phyloP scores from a whole-genome alignment of 1,140 invertebrate species.

The Rhopalosiphum maidis region DNA sequence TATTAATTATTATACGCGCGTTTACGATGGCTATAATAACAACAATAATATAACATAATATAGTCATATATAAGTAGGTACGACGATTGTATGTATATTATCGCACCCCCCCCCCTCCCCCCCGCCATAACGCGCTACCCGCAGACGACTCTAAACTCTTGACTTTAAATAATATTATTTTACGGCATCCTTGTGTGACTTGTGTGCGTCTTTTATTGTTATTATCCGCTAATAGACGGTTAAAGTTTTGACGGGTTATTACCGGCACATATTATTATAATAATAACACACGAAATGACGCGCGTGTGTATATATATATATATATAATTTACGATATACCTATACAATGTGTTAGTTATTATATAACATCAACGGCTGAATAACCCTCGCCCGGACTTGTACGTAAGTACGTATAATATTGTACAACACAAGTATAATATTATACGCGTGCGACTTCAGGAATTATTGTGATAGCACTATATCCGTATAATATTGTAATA shows the following conservation, averaged over 20 bases:
- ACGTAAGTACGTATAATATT: background rate
- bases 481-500: too few relatives aligned
- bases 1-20: background rate
- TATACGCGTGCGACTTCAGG: background rate
- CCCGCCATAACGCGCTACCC: background rate
- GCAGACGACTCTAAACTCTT: background rate
- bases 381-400: background rate
- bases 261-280: background rate
- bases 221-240: conserved; percentile 16
- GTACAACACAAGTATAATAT: background rate
- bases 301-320: background rate
- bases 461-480: background rate
- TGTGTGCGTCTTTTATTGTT: background rate
- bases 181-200: background rate
- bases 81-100: background rate
- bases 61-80: background rate
- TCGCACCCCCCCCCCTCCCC: too few relatives aligned
- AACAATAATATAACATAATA: background rate
- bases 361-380: background rate
- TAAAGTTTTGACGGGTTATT: conserved; percentile 3
- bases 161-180: conserved; percentile 5
- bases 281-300: background rate
- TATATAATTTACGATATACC: background rate
- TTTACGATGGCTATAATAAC: background rate
- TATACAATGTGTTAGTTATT: background rate